A percentile compares a stretch with the other conserved stretches of the same genome.
Conservation (phyloP, 2,888 invertebrate species). For the Drosophila meridiana region DNA sequence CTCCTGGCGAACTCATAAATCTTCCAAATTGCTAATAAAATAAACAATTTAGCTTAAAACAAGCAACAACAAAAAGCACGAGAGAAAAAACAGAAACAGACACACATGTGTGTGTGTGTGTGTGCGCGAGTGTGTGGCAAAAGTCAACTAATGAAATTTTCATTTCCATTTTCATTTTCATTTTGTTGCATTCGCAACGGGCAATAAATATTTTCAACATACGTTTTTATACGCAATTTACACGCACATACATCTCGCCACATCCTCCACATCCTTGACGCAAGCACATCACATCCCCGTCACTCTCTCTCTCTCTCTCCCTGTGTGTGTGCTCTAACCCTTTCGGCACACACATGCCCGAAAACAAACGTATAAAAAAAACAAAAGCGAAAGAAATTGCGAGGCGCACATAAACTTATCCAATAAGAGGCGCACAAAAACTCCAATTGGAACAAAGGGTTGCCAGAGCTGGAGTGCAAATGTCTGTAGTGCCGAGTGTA, state of each 20-base stretch:
- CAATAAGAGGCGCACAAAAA: conserved; percentile 63
- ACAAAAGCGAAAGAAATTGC: conserved; percentile 63
- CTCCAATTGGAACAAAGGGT: conserved; percentile 51
- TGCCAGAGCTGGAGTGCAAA: background rate
- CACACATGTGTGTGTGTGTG: conserved; percentile 24
- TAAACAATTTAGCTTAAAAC: conserved; percentile 80
- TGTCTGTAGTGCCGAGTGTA: background rate
- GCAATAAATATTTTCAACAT: conserved; percentile 83
- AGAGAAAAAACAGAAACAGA: conserved; percentile 3
- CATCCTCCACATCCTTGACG: conserved; percentile 32
- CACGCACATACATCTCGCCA: conserved; percentile 78
- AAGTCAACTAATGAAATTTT: conserved; percentile 80
- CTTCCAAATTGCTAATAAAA: conserved; percentile 80
- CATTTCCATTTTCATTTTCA: conserved; percentile 82
- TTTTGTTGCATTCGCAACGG: conserved; percentile 84
- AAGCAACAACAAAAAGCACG: conserved; percentile 28
- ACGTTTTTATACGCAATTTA: conserved; percentile 81
- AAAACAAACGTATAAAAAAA: conserved; percentile 34
- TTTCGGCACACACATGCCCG: conserved; percentile 42
- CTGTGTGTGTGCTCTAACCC: conserved; percentile 53
- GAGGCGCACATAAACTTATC: conserved; percentile 69
- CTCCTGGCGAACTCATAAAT: conserved; percentile 61
- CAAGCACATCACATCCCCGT: conserved; percentile 43
- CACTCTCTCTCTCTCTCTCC: conserved; percentile 9
- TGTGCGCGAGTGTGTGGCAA: conserved; percentile 31